Percentiles rank a stretch among this genome's conserved stretches.
Conservation (phyloP, 2,797 vertebrate species). For the Gymnodraco acuticeps region DNA sequence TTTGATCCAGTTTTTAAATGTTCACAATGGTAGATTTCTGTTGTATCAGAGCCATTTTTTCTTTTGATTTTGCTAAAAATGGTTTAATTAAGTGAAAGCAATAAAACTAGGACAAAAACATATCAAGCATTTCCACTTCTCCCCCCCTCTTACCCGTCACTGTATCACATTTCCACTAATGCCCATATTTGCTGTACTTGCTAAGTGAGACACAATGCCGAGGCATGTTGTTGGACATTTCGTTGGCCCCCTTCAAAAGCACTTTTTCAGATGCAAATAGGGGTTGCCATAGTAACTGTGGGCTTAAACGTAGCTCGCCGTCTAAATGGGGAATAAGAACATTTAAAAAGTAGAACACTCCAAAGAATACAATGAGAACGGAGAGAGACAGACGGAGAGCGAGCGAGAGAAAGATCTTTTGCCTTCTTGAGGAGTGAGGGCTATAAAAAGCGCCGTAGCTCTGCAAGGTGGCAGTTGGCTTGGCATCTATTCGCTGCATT, state of each 20-base stretch:
- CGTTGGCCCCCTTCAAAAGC: conserved; percentile 76
- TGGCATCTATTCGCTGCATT: conserved; percentile 80
- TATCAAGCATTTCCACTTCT: not conserved
- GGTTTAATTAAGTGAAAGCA: not conserved
- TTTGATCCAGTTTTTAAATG: not conserved
- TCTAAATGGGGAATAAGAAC: conserved; percentile 82
- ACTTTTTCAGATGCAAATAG: conserved; percentile 88
- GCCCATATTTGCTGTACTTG: conserved; percentile 57
- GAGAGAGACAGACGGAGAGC: conserved; percentile 60
- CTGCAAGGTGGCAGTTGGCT: conserved; percentile 80
- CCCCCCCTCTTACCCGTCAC: not conserved
- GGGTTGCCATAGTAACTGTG: conserved; percentile 88
- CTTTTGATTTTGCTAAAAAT: not conserved
- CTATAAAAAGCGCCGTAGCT: conserved; percentile 77
- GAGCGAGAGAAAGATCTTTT: conserved; percentile 61
- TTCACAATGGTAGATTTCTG: too few species aligned
- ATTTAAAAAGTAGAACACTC: conserved; percentile 83
- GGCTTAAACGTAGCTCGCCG: conserved; percentile 80
- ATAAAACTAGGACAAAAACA: not conserved
- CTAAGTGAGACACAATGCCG: conserved; percentile 66
- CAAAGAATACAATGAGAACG: conserved; percentile 75
- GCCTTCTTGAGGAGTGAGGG: conserved; percentile 69
- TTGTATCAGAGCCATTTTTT: not conserved
- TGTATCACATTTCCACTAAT: conserved; percentile 31
- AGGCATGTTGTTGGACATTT: conserved; percentile 77